Evolutionary conservation across 2,888 invertebrate genomes (phyloP), one percentile per base, ranked within the genome.

Genomic region (Ditula angustiorana): DNA sequence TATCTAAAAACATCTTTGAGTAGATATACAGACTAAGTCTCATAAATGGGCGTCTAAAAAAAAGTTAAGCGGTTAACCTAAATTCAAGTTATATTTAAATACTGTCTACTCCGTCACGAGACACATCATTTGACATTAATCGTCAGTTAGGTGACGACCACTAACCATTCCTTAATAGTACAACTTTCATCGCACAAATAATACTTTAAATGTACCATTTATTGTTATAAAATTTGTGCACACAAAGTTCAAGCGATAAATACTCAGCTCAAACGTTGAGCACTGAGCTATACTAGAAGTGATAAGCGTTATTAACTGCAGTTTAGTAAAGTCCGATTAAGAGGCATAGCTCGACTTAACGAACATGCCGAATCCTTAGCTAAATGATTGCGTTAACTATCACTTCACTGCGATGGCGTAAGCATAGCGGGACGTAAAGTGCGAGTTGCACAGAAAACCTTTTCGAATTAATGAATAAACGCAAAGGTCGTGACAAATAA

Each of bases 231-330:
- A 56, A 41, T 41, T 55, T 56, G 26, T 26, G 28, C 50, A 37
- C 30, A 30, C 41, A 44, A 41, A 61, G 44, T 53, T 47, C 21
- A 59, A 21, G 26, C 30, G 35, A 47, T 52, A 58, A 46, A 64
- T 58, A 63, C n/a, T 46, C 19, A 53, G 53, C 35, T 33, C 30
- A 59, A 64, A 59, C 46, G 57, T 46, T 46, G 26, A 46, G 58
- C 41, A 11, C 26, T 44, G 49, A 64, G 46, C 53, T 64, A 52
- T 26, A 56, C 55, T 41, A 46, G 64, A 64, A 30, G 58, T 64
- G 64, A 44, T 64, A 64, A 64, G 64, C 35, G 37, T 52, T 64
- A 64, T 59, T 56, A 56, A 56, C 46, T 64, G 35, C 58, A 64
- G 53, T 37, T 46, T 46, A 53, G 64, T 53, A 59, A 59, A 64